Base-by-base conservation (phyloP, 1,140 invertebrate species). In the Saccostrea cuccullata region DNA sequence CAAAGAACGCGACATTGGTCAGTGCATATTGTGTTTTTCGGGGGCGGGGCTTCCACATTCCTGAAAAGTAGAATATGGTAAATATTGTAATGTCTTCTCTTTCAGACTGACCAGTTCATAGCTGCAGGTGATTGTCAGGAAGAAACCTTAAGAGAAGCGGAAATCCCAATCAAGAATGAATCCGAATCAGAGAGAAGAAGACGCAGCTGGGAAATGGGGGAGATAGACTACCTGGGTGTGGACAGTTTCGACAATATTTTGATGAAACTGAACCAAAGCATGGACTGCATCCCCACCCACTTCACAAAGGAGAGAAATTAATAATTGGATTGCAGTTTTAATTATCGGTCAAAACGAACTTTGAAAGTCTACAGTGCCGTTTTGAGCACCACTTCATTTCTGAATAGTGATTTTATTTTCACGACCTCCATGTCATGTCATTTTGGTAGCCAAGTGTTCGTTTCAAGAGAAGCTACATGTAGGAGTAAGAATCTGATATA, bases 181-280 rank as follows among this genome's bases (percentile, higher is more conserved):
- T 70, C 77, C 15, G 77, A 82, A 26, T 82, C 77, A 6, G 77
- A 82, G 36, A 40, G 23, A 1, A 82, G 77, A 40, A 1, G 77
- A 15, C n/a, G 15, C n/a, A 36, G n/a, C 17, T 82, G 77, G 77
- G 77, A 82, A 9, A 82, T 11, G n/a, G 77, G 77, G 15, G 15
- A 82, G 17, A 15, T 82, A 17, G 77, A 82, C 77, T 82, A 82
- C 36, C 1, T 82, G 23, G 77, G 77, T 3, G 77, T 36, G 15
- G 77, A 82, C 15, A 82, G 77, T 11, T 82, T 82, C 36, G 77
- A 82, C 36, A 82, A 82, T 36, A 82, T 82, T 3, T 23, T 82
- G 77, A 82, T 8, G 30, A 82, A 82, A 82, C 30, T 82, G 30
- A 82, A 82, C 77, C n/a, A 82, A 12, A 82, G 77, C 36, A 82